These are phyloP conservation scores for Homarus americanus DNA, from an alignment of 1,140 invertebrate genomes.

Conservation along the genomic window DNA sequence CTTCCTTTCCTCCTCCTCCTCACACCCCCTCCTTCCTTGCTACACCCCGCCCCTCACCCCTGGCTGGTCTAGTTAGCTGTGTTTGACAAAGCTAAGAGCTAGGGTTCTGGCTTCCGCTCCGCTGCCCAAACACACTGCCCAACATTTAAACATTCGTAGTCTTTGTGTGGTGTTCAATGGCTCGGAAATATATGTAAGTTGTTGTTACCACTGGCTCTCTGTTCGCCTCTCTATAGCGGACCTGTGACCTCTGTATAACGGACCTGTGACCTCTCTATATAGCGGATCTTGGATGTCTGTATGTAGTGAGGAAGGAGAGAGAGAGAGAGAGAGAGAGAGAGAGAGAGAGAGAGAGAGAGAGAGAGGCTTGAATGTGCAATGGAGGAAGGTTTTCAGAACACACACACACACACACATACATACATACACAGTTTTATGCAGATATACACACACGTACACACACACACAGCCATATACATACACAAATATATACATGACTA, in stretches of 20 bases:
- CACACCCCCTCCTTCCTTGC: too few relatives aligned
- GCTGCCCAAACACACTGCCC: neutral
- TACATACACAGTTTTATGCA: neutral
- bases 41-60: too few relatives aligned
- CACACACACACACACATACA: constrained; percentile 20
- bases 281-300: too few relatives aligned
- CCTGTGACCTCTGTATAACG: neutral
- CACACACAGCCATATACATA: neutral
- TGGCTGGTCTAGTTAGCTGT: neutral
- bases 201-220: neutral
- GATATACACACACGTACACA: neutral
- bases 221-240: neutral
- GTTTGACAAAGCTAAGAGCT: neutral
- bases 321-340: neutral
- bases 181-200: neutral
- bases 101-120: neutral
- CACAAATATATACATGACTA: too few relatives aligned
- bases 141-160: neutral
- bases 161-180: neutral
- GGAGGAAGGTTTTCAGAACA: neutral
- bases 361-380: neutral
- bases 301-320: neutral
- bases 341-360: neutral
- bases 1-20: too few relatives aligned
- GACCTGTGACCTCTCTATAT: too few relatives aligned